phyloP scores from a whole-genome alignment of 2,113 vertebrate genomes.

The Poecilia latipinna region DNA sequence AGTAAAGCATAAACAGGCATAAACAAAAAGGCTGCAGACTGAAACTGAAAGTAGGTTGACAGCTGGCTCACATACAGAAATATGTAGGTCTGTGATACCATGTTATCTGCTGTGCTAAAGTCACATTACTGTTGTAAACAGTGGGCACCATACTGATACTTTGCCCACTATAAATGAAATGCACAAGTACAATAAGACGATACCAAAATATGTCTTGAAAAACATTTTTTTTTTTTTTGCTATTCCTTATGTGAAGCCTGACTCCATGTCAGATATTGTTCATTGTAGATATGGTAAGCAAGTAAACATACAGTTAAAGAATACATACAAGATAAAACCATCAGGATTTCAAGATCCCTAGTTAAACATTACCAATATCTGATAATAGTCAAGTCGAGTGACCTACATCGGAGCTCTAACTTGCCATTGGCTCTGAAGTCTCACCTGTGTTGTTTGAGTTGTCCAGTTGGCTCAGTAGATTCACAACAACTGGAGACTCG shows the following conservation, averaged over 20 bases:
- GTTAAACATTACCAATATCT: neutral
- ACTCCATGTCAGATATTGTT: too few species aligned
- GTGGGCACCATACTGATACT: neutral
- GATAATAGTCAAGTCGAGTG: neutral
- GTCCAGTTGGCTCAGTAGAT: constrained; percentile 70
- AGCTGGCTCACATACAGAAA: neutral
- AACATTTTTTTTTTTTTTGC: neutral
- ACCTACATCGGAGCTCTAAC: neutral
- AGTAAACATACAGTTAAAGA: neutral
- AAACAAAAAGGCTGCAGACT: neutral
- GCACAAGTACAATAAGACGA: neutral
- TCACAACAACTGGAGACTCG: constrained; percentile 85
- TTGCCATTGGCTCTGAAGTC: neutral
- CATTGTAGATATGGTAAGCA: too few species aligned
- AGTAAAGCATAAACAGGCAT: neutral
- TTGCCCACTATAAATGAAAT: neutral
- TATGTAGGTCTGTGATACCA: neutral
- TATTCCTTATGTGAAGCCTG: neutral
- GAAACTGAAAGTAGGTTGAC: neutral
- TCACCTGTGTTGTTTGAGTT: constrained; percentile 80
- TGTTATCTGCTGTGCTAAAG: neutral
- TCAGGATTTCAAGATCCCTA: neutral
- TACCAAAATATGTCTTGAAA: neutral
- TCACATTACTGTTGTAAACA: neutral
- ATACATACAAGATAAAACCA: neutral